Base-by-base conservation (phyloP, 2,113 vertebrate genomes). In the Ornithorhynchus anatinus region DNA sequence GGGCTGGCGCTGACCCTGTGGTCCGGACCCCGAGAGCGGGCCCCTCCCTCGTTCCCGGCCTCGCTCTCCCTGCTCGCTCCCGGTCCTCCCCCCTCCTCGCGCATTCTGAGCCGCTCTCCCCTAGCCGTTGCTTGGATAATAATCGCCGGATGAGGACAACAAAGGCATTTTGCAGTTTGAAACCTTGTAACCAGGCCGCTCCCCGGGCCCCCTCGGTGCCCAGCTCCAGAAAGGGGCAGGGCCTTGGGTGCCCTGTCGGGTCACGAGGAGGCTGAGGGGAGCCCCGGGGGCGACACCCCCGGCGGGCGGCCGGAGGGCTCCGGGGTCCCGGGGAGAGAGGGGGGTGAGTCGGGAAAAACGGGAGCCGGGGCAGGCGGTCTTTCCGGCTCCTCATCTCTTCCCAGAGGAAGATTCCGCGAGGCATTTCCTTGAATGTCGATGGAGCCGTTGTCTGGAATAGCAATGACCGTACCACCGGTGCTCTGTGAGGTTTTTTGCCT, bases 371-470 rank as follows among this genome's bases (percentile, higher is more conserved):
- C 27, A 22, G 31, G 38, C 25, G 11, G 23, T 50, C 47, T 27
- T 17, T 29, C 38, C 3, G 45, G 64, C 69, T 36, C 14, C 47
- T 16, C 47, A 50, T 50, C 47, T 50, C 66, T 57, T 67, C 27
- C 40, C 39, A 5, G 37, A 60, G 66, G 38, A 66, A 75, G 78
- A 75, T 52, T 75, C 62, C 0, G 1, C 69, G 62, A 51, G 60
- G 69, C 15, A 0, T 42, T 59, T 84, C 44, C 81, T 67, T 77
- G 83, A 78, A 73, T 75, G 75, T 65, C 81, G 80, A 68, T 67
- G 59, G 64, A 58, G 42, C 54, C 68, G 66, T 58, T 65, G 75
- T 81, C 63, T 73, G 78, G 54, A 68, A 74, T 54, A 56, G 78
- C 69, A 80, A 80, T 47, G 53, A 40, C 42, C 63, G 53, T 40